Base-by-base conservation (phyloP, 2,888 invertebrate species). In the Cosmorhoe ocellata region DNA sequence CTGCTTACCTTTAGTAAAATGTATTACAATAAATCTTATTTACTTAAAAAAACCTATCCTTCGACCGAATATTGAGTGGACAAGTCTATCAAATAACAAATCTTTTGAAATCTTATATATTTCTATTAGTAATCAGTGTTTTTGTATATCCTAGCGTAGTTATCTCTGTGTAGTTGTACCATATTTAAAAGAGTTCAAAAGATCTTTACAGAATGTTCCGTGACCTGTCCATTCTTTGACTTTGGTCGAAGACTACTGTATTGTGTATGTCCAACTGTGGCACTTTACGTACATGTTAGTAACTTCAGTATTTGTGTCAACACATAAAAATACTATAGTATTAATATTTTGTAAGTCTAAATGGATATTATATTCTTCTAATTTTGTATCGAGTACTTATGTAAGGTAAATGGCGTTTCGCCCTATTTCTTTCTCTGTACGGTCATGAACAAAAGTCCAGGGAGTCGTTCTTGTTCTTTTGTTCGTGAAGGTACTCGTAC, bases 341-440 rank as follows among this genome's bases (percentile, higher is more conserved):
- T 79, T 82, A 79, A 83, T 86, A 84, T 80, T 81, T 81, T 81
- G 66, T 87, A 88, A 87, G 83, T 81, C 81, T 88, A 89, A 88
- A 85, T 86, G 86, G 79, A 87, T 86, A 85, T 81, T 85, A 88
- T 90, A 90, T 89, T 88, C 89, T 90, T 90, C 89, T 90, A 89
- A 89, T 89, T 89, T 90, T 90, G 87, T 90, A 89, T 86, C 71
- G 74, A 76, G 73, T 75, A 72, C 74, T 50, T 50, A 69, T 67
- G 71, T 76, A 76, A 77, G 71, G 69, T 70, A 67, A 61, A 36
- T 64, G 60, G 71, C 63, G 69, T 53, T 61, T 59, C 58, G 66
- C 58, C 62, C 30, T 46, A 49, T 50, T 46, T 36, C 34, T 57
- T 48, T 55, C 48, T 38, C 46, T 53, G 55, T 65, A 51, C 54